These are phyloP conservation scores for Melieria picta DNA, from an alignment of 2,888 invertebrate species.

Conservation along the genomic window DNA sequence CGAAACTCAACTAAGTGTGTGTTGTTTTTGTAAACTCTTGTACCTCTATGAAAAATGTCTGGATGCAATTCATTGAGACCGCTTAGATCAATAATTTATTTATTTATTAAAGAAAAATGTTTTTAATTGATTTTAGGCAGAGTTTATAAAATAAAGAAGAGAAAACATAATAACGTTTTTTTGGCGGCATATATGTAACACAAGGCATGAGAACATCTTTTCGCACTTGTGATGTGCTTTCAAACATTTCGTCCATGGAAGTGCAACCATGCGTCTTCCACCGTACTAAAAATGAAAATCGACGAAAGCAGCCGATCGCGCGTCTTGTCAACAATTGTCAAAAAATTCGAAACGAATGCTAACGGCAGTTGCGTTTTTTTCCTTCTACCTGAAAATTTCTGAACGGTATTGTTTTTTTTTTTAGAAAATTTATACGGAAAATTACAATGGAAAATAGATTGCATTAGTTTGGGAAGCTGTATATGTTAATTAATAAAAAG, in stretches of 20 bases:
- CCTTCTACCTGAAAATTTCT: slow-evolving; percentile 27
- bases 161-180: no score
- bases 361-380: slow-evolving; percentile 46
- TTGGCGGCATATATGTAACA: no score
- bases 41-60: no score
- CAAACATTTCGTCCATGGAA: not conserved
- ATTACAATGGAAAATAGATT: slow-evolving; percentile 30
- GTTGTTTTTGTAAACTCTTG: no score
- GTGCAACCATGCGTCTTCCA: slow-evolving; percentile 16
- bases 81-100: no score
- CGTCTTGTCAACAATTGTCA: slow-evolving; percentile 42
- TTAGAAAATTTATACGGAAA: slow-evolving; percentile 25
- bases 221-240: not conserved
- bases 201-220: no score
- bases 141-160: no score
- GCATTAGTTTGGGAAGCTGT: slow-evolving; percentile 23
- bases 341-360: slow-evolving; percentile 40
- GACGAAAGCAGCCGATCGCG: slow-evolving; percentile 9
- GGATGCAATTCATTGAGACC: no score
- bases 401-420: slow-evolving; percentile 27
- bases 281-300: slow-evolving; percentile 13
- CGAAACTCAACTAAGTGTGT: no score
- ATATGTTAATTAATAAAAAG: slow-evolving; percentile 15
- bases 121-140: no score
- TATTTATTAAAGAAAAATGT: no score